Evolutionary conservation across 2,113 vertebrate genomes (phyloP).

Genomic region (Gallinago media): DNA sequence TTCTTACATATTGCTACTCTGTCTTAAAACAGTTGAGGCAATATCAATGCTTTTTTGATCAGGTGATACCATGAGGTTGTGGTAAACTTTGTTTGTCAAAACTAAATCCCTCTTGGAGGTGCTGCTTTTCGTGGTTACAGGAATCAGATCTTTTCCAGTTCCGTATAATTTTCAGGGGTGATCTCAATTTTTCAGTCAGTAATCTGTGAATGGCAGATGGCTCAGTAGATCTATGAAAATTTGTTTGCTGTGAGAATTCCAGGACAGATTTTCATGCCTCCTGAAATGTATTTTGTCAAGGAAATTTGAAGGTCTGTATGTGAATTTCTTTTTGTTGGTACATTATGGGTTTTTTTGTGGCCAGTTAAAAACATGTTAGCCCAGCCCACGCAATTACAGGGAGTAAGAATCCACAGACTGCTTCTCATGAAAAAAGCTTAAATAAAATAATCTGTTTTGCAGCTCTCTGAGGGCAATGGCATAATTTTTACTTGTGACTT

Average conservation of each 20-base stretch:
- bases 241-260: neutral
- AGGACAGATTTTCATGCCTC: neutral
- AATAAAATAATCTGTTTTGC: neutral
- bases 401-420: neutral
- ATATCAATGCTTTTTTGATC: neutral
- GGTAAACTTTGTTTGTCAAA: neutral
- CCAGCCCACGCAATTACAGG: neutral
- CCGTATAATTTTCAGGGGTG: neutral
- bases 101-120: neutral
- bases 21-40: neutral
- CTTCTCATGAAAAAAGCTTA: neutral
- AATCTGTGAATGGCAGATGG: conserved; percentile 32
- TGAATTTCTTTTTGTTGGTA: neutral
- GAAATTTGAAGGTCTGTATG: neutral
- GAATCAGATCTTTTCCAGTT: neutral
- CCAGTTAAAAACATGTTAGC: neutral
- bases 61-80: neutral
- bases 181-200: neutral
- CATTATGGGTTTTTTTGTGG: neutral
- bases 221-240: neutral
- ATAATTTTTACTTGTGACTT: neutral
- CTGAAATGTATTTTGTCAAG: neutral
- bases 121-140: neutral
- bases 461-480: neutral
- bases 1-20: neutral